Evolutionary conservation across 2,888 invertebrate genomes (phyloP).

Genomic region (Platerodrilus igneus): DNA sequence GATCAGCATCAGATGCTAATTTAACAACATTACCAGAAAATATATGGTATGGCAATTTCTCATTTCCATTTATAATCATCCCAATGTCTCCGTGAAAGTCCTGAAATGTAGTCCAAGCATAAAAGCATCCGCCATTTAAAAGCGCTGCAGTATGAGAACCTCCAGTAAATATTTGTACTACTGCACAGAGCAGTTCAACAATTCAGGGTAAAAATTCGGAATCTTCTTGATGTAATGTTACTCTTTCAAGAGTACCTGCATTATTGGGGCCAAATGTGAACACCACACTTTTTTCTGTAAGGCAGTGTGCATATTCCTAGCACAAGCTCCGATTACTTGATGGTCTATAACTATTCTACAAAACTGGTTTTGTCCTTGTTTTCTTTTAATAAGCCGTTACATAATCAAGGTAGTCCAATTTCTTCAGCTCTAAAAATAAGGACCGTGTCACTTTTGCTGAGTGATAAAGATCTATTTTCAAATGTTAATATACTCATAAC

Average conservation of each 20-base stretch:
- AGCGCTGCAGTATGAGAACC: constrained; percentile 91
- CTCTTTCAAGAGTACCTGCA: constrained; percentile 88
- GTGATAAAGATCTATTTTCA: constrained; percentile 32
- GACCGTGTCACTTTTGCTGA: constrained; percentile 54
- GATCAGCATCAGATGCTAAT: constrained; percentile 88
- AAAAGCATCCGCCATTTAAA: constrained; percentile 79
- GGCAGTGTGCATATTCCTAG: constrained; percentile 96
- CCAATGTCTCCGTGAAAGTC: constrained; percentile 93
- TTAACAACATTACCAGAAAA: constrained; percentile 61
- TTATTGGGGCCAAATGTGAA: constrained; percentile 96
- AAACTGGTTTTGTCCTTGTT: too few species aligned
- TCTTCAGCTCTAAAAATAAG: constrained; percentile 83
- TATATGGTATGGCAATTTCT: constrained; percentile 58
- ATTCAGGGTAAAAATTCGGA: constrained; percentile 68
- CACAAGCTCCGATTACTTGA: constrained; percentile 66
- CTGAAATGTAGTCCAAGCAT: constrained; percentile 93
- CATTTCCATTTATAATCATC: constrained; percentile 60
- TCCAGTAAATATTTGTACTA: constrained; percentile 73
- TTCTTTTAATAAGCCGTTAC: constrained; percentile 74
- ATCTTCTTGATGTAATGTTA: constrained; percentile 66
- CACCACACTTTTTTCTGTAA: constrained; percentile 75
- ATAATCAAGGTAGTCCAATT: constrained; percentile 86
- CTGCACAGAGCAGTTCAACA: constrained; percentile 64
- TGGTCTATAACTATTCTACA: constrained; percentile 51
- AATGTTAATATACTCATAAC: too few species aligned